Conservation (phyloP, 2,113 vertebrate genomes). For the Protobothrops flavoviridis region DNA sequence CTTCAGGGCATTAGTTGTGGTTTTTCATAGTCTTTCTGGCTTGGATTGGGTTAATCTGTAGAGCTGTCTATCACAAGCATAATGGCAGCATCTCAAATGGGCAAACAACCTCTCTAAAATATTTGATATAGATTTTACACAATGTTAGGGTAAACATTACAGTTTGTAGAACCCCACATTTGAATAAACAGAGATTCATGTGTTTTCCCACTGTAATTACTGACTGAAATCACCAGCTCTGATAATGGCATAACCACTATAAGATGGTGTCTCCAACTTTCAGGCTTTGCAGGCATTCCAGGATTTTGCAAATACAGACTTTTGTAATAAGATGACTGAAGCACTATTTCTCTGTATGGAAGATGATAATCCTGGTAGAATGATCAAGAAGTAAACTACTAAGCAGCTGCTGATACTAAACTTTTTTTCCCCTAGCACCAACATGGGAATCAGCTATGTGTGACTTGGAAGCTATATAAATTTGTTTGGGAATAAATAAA, state of each 20-base stretch:
- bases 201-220: background rate
- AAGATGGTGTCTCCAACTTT: no score
- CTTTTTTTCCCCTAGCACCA: background rate
- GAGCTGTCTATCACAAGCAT: background rate
- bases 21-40: background rate
- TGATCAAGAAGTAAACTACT: background rate
- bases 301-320: no score
- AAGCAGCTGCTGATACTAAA: background rate
- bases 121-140: background rate
- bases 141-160: background rate
- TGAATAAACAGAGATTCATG: background rate
- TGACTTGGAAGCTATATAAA: no score
- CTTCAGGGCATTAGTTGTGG: background rate
- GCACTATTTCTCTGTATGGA: background rate
- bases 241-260: no score
- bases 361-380: background rate
- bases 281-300: no score
- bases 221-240: no score
- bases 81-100: background rate
- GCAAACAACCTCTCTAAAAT: background rate
- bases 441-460: background rate
- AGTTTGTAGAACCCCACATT: background rate
- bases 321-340: background rate
- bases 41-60: background rate
- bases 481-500: no score